These are phyloP conservation scores for Sphenodon punctatus DNA, from an alignment of 2,797 vertebrate genomes.

Conservation along the genomic window DNA sequence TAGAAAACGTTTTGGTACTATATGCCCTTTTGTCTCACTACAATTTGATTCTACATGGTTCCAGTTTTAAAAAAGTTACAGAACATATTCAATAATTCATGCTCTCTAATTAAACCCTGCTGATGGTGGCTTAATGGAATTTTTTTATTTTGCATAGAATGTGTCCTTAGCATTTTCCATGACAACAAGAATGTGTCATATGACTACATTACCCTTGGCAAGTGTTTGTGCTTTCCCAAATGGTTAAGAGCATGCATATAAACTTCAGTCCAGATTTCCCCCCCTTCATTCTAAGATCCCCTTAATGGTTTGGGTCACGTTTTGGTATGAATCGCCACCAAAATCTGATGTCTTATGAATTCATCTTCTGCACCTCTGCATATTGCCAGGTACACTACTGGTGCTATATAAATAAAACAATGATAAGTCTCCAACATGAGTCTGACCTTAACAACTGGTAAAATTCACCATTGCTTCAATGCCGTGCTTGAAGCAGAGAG, in stretches of 20 bases:
- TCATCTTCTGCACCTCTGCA: not conserved
- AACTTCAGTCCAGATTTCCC: not conserved
- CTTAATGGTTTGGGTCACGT: slow-evolving; percentile 9
- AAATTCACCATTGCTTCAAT: too few relatives aligned
- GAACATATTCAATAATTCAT: slow-evolving; percentile 60
- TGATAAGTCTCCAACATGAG: too few relatives aligned
- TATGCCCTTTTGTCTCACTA: slow-evolving; percentile 23
- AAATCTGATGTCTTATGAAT: slow-evolving; percentile 3
- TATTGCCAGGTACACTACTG: too few relatives aligned
- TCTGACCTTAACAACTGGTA: too few relatives aligned
- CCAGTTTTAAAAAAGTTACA: slow-evolving; percentile 32
- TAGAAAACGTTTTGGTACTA: slow-evolving; percentile 19
- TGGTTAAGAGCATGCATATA: not conserved
- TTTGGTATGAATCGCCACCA: not conserved
- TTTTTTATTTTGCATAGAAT: slow-evolving; percentile 55
- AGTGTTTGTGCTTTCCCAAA: not conserved
- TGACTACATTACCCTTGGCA: not conserved
- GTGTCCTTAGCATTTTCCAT: slow-evolving; percentile 45
- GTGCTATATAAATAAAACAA: too few relatives aligned
- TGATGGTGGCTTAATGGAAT: slow-evolving; percentile 53
- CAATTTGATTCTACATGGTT: slow-evolving; percentile 23
- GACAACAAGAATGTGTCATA: slow-evolving; percentile 46
- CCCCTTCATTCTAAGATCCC: not conserved
- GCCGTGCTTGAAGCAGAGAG: too few relatives aligned
- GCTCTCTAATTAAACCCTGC: slow-evolving; percentile 65